Evolutionary conservation across 2,797 vertebrate species (phyloP).

Genomic region (Cuculus canorus): DNA sequence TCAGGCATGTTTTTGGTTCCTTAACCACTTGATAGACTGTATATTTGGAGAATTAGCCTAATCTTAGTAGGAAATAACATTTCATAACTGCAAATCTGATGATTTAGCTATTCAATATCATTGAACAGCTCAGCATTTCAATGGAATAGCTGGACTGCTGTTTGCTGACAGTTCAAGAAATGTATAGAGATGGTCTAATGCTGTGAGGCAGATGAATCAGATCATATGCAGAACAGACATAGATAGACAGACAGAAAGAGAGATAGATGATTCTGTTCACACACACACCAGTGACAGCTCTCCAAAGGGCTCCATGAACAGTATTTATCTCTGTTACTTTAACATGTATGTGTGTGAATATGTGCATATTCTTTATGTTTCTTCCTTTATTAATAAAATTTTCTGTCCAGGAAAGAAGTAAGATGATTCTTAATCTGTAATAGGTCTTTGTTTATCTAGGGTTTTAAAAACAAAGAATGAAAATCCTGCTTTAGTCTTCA

Average conservation of each 20-base stretch:
- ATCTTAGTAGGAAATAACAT: not conserved
- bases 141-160: not conserved
- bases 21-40: not conserved
- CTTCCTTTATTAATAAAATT: not conserved
- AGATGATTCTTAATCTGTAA: not conserved
- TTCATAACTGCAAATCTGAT: not conserved
- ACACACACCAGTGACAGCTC: not conserved
- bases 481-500: not conserved
- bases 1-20: not conserved
- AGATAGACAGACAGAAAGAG: no score
- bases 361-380: not conserved
- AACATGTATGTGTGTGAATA: not conserved
- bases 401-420: not conserved
- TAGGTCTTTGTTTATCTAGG: not conserved
- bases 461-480: not conserved
- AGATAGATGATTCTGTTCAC: not conserved
- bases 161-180: not conserved
- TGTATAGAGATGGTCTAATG: not conserved
- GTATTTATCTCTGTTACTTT: not conserved
- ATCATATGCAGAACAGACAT: not conserved
- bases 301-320: not conserved
- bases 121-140: not conserved
- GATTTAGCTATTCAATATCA: not conserved
- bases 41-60: not conserved
- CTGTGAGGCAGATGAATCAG: not conserved